Evolutionary conservation across 92 coral and sea anemone genomes (phyloP).

Genomic region (Pocillopora grandis): DNA sequence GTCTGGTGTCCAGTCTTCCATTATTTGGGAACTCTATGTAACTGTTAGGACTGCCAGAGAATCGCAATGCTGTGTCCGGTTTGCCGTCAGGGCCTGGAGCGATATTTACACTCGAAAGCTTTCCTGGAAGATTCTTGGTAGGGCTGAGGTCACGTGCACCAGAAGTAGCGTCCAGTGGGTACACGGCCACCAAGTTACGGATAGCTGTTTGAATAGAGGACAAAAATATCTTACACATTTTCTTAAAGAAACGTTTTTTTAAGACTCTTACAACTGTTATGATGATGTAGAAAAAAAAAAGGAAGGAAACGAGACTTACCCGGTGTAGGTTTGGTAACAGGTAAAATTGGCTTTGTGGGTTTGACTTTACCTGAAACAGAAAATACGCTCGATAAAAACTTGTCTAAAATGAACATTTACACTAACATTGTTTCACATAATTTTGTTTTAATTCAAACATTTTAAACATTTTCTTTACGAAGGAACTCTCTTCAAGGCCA

Average conservation of each 20-base stretch:
- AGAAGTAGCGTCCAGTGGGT: conserved; percentile 61
- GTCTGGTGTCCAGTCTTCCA: conserved; percentile 80
- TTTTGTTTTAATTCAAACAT: too few relatives aligned
- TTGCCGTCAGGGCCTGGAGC: conserved; percentile 79
- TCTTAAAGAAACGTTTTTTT: not conserved
- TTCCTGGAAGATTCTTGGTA: conserved; percentile 63
- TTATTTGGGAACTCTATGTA: conserved; percentile 75
- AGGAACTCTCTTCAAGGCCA: too few relatives aligned
- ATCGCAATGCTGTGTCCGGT: conserved; percentile 64
- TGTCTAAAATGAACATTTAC: not conserved
- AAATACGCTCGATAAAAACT: conserved; percentile 7
- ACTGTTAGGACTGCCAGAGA: conserved; percentile 67
- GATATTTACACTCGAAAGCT: conserved; percentile 45
- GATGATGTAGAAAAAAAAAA: not conserved
- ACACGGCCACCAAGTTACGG: conserved; percentile 60
- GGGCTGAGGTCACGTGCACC: conserved; percentile 72
- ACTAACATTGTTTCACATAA: too few relatives aligned
- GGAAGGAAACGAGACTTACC: conserved; percentile 5
- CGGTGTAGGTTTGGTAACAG: conserved; percentile 15
- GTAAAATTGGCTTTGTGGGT: conserved; percentile 48
- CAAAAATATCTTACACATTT: not conserved
- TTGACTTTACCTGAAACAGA: conserved; percentile 12
- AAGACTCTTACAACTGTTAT: not conserved
- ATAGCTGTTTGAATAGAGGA: conserved; percentile 12
- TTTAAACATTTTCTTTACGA: too few relatives aligned